Evolutionary conservation across 2,113 vertebrate genomes (phyloP), one percentile per base, ranked within the genome.

Genomic region (Charina bottae): DNA sequence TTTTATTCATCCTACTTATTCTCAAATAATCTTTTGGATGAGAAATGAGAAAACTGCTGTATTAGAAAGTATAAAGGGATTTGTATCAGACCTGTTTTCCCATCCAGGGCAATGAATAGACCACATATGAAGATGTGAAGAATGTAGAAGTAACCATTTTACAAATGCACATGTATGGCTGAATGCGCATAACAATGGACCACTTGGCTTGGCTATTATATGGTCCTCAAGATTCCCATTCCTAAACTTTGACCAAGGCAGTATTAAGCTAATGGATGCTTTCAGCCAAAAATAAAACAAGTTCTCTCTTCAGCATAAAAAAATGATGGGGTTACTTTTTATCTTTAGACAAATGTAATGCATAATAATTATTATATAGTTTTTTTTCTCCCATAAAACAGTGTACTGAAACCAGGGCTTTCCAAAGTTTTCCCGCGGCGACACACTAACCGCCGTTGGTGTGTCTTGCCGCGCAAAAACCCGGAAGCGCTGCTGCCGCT

Each of bases 281-380:
- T 88, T 88, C 68, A 95, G 89, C 90, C 87, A 53, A 59, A 46
- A 42, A 49, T 9, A 56, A 85, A 68, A 68, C 49, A 86, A 26
- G 23, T 24, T 90, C 54, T 92, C 55, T 56, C 87, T 92, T 87
- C 94, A 78, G 28, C 62, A 28, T 93, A 83, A 19, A 88, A 42
- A 86, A 85, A 85, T 93, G 90, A 94, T 93, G 26, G n/a, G n/a
- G n/a, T 89, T 8, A 42, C 89, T 42, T 54, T 59, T 90, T 54
- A 56, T 4, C 85, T 90, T 92, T 87, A 23, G 85, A 28, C 23
- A 6, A 6, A 53, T 88, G 89, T 94, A 87, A 37, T 37, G 11
- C 17, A 85, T 90, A 87, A 24, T 37, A 23, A 42, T 49, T 49
- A 49, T 49, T 49, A 49, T 49, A 42, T 3, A 42, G 87, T 23